phyloP scores from a whole-genome alignment of 2,113 vertebrate species.

The Meriones unguiculatus region DNA sequence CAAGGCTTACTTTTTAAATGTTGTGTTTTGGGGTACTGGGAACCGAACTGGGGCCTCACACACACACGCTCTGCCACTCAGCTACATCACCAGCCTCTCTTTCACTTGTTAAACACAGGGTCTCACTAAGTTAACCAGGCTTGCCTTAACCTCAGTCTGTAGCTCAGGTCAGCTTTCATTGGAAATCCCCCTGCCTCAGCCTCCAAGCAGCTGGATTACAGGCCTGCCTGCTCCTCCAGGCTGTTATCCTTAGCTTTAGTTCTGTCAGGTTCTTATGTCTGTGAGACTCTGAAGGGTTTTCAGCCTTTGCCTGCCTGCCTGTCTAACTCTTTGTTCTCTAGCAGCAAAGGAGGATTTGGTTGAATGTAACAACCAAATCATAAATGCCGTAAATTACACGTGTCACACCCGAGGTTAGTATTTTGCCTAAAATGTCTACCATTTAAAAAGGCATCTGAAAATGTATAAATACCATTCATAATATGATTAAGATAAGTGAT shows the following conservation, averaged over 20 bases:
- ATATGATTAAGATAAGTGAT: background rate
- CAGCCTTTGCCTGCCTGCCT: background rate
- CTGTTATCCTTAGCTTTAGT: background rate
- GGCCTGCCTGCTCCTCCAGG: background rate
- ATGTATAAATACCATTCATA: background rate
- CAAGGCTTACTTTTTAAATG: background rate
- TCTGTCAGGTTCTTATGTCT: conserved; percentile 27
- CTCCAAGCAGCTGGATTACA: background rate
- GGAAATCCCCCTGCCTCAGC: background rate
- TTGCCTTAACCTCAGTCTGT: background rate
- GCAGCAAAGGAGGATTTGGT: background rate
- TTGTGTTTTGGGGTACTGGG: background rate
- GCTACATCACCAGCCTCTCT: background rate
- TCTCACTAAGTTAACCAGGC: background rate
- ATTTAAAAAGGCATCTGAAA: background rate
- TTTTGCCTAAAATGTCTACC: background rate
- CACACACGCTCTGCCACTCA: background rate
- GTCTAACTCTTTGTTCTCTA: conserved; percentile 8
- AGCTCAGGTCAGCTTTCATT: background rate
- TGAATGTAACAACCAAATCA: background rate
- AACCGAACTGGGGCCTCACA: background rate
- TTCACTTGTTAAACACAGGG: background rate
- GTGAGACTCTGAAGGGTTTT: background rate
- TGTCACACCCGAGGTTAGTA: background rate
- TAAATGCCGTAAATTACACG: background rate